Percentiles rank a stretch among this genome's conserved stretches.
These are phyloP conservation scores for Catharus bicknelli DNA, from an alignment of 2,113 vertebrate species.

Conservation along the genomic window DNA sequence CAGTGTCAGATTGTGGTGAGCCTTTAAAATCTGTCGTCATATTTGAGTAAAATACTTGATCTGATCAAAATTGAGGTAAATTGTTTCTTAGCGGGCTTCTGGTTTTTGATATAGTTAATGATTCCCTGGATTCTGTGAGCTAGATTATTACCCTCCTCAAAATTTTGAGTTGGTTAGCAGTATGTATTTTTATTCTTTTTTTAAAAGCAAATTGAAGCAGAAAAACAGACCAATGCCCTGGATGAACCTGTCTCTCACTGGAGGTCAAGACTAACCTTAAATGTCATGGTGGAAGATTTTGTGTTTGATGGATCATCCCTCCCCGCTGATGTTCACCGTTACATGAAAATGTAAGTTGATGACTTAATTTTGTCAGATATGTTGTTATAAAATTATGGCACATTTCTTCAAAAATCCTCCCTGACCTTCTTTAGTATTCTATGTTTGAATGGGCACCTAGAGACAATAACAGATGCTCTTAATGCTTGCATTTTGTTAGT, in stretches of 20 bases:
- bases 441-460: neutral
- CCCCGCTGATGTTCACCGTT: conserved; percentile 92
- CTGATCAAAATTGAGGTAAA: neutral
- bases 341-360: conserved; percentile 86
- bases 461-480: neutral
- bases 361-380: neutral
- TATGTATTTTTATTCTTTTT: neutral
- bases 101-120: neutral
- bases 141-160: neutral
- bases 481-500: neutral
- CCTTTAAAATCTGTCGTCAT: accelerated
- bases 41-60: neutral
- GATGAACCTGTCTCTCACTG: conserved; percentile 92
- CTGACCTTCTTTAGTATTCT: neutral
- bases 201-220: conserved; percentile 76
- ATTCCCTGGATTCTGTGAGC: neutral
- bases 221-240: conserved; percentile 63
- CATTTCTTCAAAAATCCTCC: neutral
- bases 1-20: neutral
- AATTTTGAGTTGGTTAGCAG: neutral
- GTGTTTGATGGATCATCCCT: conserved; percentile 89
- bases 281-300: conserved; percentile 92
- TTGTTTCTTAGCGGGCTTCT: neutral
- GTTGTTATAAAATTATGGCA: neutral
- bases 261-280: conserved; percentile 91